Evolutionary conservation across 2,797 vertebrate species (phyloP).

Genomic region (Etheostoma perlongum): DNA sequence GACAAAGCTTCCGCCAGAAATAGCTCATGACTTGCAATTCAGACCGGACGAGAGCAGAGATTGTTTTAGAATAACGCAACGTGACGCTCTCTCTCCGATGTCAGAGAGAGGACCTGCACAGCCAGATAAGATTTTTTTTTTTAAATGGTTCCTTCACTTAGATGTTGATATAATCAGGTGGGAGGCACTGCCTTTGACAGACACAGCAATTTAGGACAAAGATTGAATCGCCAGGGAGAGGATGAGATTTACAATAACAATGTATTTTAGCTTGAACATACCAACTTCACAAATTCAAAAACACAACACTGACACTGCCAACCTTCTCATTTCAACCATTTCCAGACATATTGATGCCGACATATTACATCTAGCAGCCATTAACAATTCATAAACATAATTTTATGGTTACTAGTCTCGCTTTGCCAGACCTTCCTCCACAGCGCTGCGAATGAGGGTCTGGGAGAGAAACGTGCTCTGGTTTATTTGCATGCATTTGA

Average conservation of each 20-base stretch:
- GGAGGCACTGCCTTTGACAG: background rate
- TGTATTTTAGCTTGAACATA: background rate
- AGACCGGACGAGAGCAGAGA: constrained; percentile 44
- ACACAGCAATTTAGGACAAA: background rate
- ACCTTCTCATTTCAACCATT: background rate
- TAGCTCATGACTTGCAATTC: constrained; percentile 80
- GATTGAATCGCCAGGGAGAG: background rate
- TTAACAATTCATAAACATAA: background rate
- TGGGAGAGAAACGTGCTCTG: too few relatives aligned
- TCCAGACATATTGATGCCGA: background rate
- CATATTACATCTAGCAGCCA: background rate
- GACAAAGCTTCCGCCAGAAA: constrained; percentile 78
- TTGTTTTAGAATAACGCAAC: constrained; percentile 50
- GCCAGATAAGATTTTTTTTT: constrained; percentile 2
- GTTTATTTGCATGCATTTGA: too few relatives aligned
- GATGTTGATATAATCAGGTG: background rate
- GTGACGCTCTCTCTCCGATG: constrained; percentile 24
- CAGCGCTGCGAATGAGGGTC: too few relatives aligned
- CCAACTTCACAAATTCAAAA: background rate
- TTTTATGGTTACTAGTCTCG: too few relatives aligned
- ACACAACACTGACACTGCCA: background rate
- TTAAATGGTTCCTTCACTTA: background rate
- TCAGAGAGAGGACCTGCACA: constrained; percentile 9
- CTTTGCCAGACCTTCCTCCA: too few relatives aligned
- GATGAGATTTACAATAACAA: background rate